Evolutionary conservation across 2,888 invertebrate genomes (phyloP).

Genomic region (Crepidodera aurea): DNA sequence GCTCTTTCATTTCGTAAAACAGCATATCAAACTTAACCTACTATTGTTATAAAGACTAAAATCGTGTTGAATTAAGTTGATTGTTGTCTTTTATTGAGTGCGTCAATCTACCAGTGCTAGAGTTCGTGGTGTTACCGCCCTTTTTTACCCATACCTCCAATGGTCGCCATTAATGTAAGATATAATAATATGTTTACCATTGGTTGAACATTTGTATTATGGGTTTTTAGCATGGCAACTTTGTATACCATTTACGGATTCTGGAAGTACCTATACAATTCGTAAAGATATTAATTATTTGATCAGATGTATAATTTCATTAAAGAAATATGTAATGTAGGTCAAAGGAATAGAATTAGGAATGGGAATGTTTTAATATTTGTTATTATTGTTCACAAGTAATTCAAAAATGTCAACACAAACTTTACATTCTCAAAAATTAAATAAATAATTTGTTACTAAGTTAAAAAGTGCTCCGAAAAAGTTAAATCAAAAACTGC

Average conservation of each 20-base stretch:
- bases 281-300: too few species aligned
- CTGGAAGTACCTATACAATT: not conserved
- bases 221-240: constrained; percentile 56
- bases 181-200: constrained; percentile 57
- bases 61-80: not conserved
- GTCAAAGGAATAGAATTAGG: too few species aligned
- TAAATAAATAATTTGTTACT: too few species aligned
- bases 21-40: not conserved
- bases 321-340: too few species aligned
- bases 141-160: constrained; percentile 48
- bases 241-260: constrained; percentile 15
- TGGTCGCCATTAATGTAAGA: constrained; percentile 57
- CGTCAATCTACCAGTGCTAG: constrained; percentile 22
- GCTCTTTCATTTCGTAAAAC: not conserved
- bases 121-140: constrained; percentile 42
- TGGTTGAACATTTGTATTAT: constrained; percentile 53
- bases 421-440: too few species aligned
- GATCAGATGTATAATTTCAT: too few species aligned
- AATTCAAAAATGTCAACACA: too few species aligned
- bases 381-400: too few species aligned
- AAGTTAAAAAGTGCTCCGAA: too few species aligned
- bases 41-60: not conserved
- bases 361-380: too few species aligned
- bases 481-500: too few species aligned
- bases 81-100: not conserved